Base-by-base conservation (phyloP, 2,113 vertebrate genomes). In the Archocentrus centrarchus region DNA sequence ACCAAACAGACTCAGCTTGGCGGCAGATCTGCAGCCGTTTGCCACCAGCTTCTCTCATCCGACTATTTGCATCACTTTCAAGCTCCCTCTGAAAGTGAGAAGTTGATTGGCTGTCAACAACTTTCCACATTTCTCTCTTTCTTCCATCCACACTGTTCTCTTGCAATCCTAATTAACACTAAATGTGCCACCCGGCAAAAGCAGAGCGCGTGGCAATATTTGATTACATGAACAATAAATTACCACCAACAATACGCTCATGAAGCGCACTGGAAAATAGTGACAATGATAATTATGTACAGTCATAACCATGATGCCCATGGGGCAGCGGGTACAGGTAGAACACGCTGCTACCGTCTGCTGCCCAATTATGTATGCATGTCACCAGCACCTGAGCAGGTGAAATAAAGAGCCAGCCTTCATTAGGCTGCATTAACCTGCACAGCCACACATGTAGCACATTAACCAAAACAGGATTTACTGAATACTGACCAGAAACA, bases 221-320 rank as follows among this genome's bases (percentile, higher is more conserved):
- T 96, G 94, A 95, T 94, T 95, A 95, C 95, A 96, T 91, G 93
- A 95, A 95, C 93, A 94, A 95, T 95, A 95, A 95, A 95, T 96
- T 96, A 95, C 93, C 93, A 94, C 92, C 95, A 96, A 96, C 95
- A 96, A 95, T 90, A 86, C 83, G 86, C 88, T 88, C 80, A 88
- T 68, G 83, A 93, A 93, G 90, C 93, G 87, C 93, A 83, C 81
- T 32, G 88, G 77, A 86, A 82, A 39, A 91, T 70, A 73, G 75
- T 86, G 91, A 77, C 83, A 86, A 55, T 61, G 87, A 88, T 95
- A 93, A 95, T 95, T 94, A 95, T 92, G 94, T 93, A 85, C 75
- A 94, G 94, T 93, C 91, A 95, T 93, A 94, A 90, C 91, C 88
- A 75, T 53, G 14, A 88, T 66, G 85, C 84, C 77, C 32, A 73